These are phyloP conservation scores for Eudasyphora cyanicolor DNA, from an alignment of 2,888 invertebrate species.

Conservation along the genomic window DNA sequence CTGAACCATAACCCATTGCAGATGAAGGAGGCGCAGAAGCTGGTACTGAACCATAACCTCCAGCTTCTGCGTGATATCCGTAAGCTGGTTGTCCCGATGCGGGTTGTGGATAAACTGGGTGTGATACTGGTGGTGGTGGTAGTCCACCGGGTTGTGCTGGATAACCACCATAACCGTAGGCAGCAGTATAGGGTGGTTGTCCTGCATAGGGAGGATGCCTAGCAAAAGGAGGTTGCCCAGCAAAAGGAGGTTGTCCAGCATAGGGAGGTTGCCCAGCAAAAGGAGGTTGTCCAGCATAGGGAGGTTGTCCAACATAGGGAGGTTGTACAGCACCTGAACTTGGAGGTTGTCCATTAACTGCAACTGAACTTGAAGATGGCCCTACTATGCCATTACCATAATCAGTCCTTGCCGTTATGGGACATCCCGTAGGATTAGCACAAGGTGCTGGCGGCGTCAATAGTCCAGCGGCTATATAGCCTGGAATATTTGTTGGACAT, in stretches of 20 bases:
- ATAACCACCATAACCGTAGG: neutral
- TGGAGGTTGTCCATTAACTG: neutral
- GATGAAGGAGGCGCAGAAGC: neutral
- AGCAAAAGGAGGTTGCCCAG: too few species aligned
- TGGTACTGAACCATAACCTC: neutral
- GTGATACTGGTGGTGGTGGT: too few species aligned
- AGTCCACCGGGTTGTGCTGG: neutral
- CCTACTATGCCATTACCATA: neutral
- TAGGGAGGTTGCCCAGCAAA: too few species aligned
- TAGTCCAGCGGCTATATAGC: neutral
- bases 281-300: neutral
- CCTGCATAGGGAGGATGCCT: too few species aligned
- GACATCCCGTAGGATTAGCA: neutral
- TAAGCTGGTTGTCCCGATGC: neutral
- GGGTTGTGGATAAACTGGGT: neutral
- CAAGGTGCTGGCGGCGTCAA: neutral
- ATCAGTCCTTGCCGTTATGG: neutral
- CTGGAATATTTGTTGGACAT: neutral
- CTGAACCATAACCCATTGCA: neutral
- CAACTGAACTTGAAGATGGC: neutral
- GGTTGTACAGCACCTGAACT: too few species aligned
- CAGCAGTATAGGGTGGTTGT: neutral
- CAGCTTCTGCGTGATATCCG: neutral
- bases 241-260: neutral
- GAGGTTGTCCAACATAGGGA: too few species aligned